These are phyloP conservation scores for Corythornis madagascariensis DNA, from an alignment of 2,113 vertebrate species.

Conservation along the genomic window DNA sequence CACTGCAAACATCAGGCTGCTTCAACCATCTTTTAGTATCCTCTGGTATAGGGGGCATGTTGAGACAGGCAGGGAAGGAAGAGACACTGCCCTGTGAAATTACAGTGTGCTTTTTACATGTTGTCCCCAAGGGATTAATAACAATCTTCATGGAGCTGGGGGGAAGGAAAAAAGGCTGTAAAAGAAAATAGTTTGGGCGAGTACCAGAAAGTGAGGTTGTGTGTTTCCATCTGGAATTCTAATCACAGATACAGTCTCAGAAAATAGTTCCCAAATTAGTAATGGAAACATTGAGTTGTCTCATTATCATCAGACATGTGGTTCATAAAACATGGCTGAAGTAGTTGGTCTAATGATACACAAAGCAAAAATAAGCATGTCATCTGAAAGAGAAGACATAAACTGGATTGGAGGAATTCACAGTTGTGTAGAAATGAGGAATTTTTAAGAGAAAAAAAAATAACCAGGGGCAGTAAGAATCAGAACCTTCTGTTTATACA, in stretches of 20 bases:
- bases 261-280: slow-evolving; percentile 44
- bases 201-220: background rate
- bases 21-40: background rate
- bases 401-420: background rate
- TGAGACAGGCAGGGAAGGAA: background rate
- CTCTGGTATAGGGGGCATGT: background rate
- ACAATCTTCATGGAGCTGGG: background rate
- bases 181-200: background rate
- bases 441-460: background rate
- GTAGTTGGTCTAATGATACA: background rate
- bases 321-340: slow-evolving; percentile 7
- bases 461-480: background rate
- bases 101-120: background rate
- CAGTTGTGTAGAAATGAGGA: background rate
- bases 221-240: background rate
- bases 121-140: background rate
- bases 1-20: background rate
- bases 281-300: slow-evolving; percentile 35
- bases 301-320: background rate
- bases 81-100: background rate
- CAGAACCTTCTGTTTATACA: background rate
- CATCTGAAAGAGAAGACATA: background rate
- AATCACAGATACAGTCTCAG: background rate
- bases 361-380: background rate
- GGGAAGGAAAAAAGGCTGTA: background rate